Evolutionary conservation across 2,113 vertebrate genomes (phyloP).

Genomic region (Neoarius graeffei): DNA sequence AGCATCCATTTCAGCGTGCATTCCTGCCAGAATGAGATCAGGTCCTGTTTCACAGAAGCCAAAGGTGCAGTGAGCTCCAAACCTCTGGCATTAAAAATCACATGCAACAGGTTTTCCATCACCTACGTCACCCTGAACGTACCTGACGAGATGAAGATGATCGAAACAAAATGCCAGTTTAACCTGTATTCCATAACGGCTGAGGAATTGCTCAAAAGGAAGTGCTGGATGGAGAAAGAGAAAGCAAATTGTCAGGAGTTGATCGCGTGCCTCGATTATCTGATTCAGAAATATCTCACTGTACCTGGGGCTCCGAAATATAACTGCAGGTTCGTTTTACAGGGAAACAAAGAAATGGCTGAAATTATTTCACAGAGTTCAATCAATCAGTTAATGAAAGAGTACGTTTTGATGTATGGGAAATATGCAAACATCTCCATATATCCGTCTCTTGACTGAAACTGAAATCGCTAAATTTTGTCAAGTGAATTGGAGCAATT

Average conservation of each 20-base stretch:
- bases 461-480: no score
- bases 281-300: slow-evolving; percentile 35
- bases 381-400: rapidly evolving
- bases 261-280: slow-evolving; percentile 24
- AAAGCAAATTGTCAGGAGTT: neutral
- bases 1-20: slow-evolving; percentile 24
- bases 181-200: neutral
- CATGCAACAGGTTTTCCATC: slow-evolving; percentile 42
- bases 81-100: neutral
- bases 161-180: slow-evolving; percentile 37
- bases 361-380: neutral
- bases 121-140: rapidly evolving
- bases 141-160: neutral
- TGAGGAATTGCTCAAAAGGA: slow-evolving; percentile 20
- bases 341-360: slow-evolving; percentile 20
- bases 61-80: neutral
- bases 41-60: slow-evolving; percentile 24
- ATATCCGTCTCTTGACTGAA: slow-evolving; percentile 7
- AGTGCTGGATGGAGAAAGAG: slow-evolving; percentile 45
- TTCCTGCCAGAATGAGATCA: slow-evolving; percentile 37
- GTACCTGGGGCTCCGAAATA: rapidly evolving
- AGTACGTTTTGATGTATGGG: neutral
- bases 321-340: slow-evolving; percentile 7
- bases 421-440: neutral
- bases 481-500: no score